Percentiles rank a stretch among this genome's conserved stretches.
Conservation (phyloP, 2,113 vertebrate species). For the Mus spicilegus region DNA sequence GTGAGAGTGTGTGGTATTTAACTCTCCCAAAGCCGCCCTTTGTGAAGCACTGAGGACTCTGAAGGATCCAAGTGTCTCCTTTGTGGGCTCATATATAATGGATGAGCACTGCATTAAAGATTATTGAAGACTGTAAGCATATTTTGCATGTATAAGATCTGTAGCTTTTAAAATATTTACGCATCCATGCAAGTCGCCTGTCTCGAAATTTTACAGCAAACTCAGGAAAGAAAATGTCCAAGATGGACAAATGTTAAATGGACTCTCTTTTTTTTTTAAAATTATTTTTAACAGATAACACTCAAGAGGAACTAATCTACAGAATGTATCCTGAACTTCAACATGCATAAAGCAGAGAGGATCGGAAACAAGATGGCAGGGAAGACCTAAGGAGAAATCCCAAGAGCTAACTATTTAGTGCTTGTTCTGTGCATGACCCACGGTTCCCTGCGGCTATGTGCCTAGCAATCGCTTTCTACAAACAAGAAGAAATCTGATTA, state of each 20-base stretch:
- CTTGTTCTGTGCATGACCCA: not conserved
- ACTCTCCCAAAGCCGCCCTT: slow-evolving; percentile 68
- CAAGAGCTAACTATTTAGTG: not conserved
- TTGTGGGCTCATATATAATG: slow-evolving; percentile 86
- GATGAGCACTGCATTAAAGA: slow-evolving; percentile 84
- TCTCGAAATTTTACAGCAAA: slow-evolving; percentile 75
- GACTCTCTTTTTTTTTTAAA: not conserved
- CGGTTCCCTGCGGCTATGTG: not conserved
- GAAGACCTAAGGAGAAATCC: not conserved
- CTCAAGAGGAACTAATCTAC: slow-evolving; percentile 27
- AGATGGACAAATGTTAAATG: slow-evolving; percentile 55
- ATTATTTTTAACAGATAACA: not conserved
- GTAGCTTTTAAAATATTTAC: slow-evolving; percentile 85
- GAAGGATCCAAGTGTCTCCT: slow-evolving; percentile 78
- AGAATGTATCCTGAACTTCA: not conserved
- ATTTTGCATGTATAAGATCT: slow-evolving; percentile 76
- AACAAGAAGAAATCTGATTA: not conserved
- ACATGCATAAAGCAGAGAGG: not conserved
- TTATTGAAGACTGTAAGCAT: slow-evolving; percentile 82
- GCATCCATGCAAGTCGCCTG: slow-evolving; percentile 71
- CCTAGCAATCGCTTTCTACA: not conserved
- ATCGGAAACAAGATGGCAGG: not conserved
- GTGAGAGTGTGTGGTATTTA: slow-evolving; percentile 64
- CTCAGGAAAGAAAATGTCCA: slow-evolving; percentile 48
- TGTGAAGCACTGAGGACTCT: slow-evolving; percentile 75